Conservation (phyloP, 1,140 invertebrate species). For the Idris sp. region DNA sequence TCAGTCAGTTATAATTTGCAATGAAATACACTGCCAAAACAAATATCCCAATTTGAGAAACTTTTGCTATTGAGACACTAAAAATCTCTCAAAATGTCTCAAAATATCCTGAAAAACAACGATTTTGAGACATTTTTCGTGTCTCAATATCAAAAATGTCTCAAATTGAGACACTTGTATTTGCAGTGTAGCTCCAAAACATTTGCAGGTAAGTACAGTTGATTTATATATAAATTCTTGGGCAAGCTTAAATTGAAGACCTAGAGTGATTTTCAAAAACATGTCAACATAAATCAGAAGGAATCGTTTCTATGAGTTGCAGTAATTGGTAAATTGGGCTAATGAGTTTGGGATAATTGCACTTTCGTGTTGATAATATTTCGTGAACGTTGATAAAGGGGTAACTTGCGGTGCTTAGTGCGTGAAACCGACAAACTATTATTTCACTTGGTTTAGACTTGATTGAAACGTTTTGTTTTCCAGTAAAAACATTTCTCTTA, state of each 20-base stretch:
- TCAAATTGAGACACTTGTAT: no score
- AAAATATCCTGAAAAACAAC: no score
- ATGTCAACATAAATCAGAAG: slow-evolving; percentile 22
- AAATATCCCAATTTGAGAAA: no score
- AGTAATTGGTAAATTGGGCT: slow-evolving; percentile 57
- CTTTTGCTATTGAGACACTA: no score
- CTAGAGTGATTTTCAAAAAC: slow-evolving; percentile 31
- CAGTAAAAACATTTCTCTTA: slow-evolving; percentile 15
- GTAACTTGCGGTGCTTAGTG: slow-evolving; percentile 25
- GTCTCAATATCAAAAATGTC: no score
- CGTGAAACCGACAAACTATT: slow-evolving; percentile 47
- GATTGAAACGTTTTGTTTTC: slow-evolving; percentile 51
- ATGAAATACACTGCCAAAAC: not conserved
- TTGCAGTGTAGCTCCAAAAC: no score
- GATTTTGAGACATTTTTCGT: no score
- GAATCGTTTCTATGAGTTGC: slow-evolving; percentile 40
- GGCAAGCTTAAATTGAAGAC: slow-evolving; percentile 11
- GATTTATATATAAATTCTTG: no score
- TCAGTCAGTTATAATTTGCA: slow-evolving; percentile 1
- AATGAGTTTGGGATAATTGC: slow-evolving; percentile 53
- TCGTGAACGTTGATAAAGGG: slow-evolving; percentile 16
- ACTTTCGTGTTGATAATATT: slow-evolving; percentile 55
- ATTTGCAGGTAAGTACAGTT: no score
- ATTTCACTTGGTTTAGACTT: slow-evolving; percentile 33
- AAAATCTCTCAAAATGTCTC: no score